Evolutionary conservation across 2,797 vertebrate species (phyloP), one percentile per base, ranked within the genome.

Genomic region (Micrastur ruficollis): DNA sequence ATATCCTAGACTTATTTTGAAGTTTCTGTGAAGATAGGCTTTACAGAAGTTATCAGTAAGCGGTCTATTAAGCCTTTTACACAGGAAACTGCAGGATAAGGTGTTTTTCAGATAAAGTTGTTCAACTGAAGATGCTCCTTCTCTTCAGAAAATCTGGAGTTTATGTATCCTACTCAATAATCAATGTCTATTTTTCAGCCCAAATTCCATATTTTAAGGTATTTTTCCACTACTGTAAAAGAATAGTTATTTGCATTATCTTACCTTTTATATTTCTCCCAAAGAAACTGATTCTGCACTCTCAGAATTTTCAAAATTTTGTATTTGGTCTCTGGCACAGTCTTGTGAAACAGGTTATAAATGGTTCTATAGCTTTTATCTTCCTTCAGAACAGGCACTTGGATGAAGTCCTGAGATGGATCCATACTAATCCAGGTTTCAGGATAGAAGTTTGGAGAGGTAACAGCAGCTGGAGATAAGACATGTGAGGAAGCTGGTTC

Each of bases 231-330:
- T 11, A 4, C 4, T 27, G 34, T 36, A 63, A 17, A 40, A 32
- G 38, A 34, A 19, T 1, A 8, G 34, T 7, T 8, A 26, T 40
- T 59, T 40, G n/a, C 36, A 6, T 46, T 47, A 53, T 76, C 98
- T 98, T 96, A 99, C 99, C 99, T 99, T 98, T 99, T 99, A 81
- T 99, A 99, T 92, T 99, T 99, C 97, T 99, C 99, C 99, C 99
- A 99, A 50, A 99, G 99, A 97, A 99, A 99, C 68, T 99, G 99
- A 97, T 99, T 99, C 97, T 99, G 99, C 92, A 99, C 99, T 31
- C 99, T 98, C 90, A 99, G 97, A 97, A 99, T 99, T 97, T 99
- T 99, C 94, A 99, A 97, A 87, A 99, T 99, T 97, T 98, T 98
- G 50, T 99, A 99, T 98, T 99, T 99, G 97, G 99, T 99, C 98